Base-by-base conservation (phyloP, 1,140 invertebrate species). In the Episyrphus balteatus region DNA sequence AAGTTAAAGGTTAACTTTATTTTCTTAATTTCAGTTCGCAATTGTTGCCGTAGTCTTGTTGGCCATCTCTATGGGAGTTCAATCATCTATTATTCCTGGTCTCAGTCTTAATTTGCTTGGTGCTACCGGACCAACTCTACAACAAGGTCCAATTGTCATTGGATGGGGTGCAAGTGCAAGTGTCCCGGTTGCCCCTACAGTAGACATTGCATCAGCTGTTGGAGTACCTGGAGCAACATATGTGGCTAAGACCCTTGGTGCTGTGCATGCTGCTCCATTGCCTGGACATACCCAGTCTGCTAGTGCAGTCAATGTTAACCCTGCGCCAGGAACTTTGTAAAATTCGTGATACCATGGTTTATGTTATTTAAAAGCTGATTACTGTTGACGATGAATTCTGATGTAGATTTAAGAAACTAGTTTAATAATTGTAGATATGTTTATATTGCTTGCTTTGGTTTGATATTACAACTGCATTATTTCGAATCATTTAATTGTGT, bases 41-140 rank as follows among this genome's bases (percentile, higher is more conserved):
- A 30, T 57, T 50, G 37, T 59, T 59, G 61, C 61, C 58, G 63
- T 66, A 66, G 63, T 66, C 63, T 64, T 66, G 63, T 66, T 66
- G 49, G 63, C 66, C 50, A 59, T 64, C 47, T 61, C 63, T 53
- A 51, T 56, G 49, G 63, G 61, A 53, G 61, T 59, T 31, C 58
- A 64, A 49, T 60, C 63, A 42, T 66, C 63, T 34, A 53, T 59
- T 52, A 48, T 52, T 32, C 52, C 51, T 36, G 53, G 41, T 8
- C 50, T 49, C 62, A 52, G 49, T 51, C 62, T 7, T 57, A 58
- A 42, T 49, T 59, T 41, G 56, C 58, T 58, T 51, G 47, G n/a
- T 40, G 21, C 39, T 30, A 46, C 52, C 44, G 46, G 30, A 31
- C 43, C 17, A 45, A 42, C 46, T 40, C 17, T 21, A 39, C 55